Evolutionary conservation across 2,888 invertebrate species (phyloP).

Genomic region (Theretra japonica): DNA sequence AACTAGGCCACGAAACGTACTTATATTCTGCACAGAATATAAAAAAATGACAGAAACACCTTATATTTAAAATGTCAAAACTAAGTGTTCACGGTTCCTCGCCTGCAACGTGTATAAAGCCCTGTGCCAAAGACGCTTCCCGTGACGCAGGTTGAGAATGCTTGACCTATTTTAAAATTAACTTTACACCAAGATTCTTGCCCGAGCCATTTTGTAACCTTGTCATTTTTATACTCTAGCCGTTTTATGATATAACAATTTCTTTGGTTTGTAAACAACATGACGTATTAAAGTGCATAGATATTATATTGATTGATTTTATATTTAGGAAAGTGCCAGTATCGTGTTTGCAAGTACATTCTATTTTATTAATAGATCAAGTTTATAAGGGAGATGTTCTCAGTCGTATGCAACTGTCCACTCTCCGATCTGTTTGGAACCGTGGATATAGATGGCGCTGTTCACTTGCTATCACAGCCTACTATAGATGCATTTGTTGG

Average conservation of each 20-base stretch:
- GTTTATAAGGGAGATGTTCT: neutral
- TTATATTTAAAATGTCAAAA: neutral
- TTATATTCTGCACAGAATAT: too few species aligned
- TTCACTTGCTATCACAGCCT: too few species aligned
- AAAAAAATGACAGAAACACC: neutral
- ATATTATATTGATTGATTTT: neutral
- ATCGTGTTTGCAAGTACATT: conserved; percentile 14
- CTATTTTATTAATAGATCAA: conserved; percentile 12
- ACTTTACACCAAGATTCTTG: neutral
- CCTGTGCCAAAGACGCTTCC: neutral
- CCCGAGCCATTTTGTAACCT: neutral
- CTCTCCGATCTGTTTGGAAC: too few species aligned
- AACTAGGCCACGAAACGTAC: neutral
- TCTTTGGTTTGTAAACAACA: neutral
- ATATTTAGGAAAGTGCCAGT: conserved; percentile 15
- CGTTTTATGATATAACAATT: neutral
- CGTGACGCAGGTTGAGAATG: neutral
- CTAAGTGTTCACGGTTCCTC: neutral
- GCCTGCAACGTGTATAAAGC: neutral
- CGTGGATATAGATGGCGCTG: too few species aligned
- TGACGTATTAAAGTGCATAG: too few species aligned
- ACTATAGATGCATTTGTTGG: too few species aligned
- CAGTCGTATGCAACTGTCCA: too few species aligned
- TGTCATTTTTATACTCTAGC: neutral
- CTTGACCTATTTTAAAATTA: conserved; percentile 21